Conservation (phyloP, 2,797 vertebrate species). For the Rhodeus uyekii region DNA sequence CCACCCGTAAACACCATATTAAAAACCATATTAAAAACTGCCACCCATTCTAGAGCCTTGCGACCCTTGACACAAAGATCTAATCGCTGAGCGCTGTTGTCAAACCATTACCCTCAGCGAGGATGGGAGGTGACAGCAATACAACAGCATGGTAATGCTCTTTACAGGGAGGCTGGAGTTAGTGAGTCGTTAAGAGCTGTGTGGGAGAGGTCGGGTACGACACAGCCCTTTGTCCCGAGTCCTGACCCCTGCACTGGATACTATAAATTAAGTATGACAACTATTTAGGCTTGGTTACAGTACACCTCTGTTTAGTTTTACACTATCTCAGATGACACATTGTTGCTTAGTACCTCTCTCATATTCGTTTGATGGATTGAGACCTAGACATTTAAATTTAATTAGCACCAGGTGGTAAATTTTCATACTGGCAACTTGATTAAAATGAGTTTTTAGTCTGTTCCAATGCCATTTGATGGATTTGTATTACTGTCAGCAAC, state of each 20-base stretch:
- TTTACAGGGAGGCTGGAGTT: conserved; percentile 50
- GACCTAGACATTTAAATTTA: background rate
- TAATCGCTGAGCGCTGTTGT: background rate
- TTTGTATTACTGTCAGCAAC: background rate
- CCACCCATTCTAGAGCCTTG: background rate
- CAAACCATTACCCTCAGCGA: background rate
- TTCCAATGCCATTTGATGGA: background rate
- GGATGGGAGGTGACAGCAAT: conserved; percentile 13
- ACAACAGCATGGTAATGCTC: conserved; percentile 40
- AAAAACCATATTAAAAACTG: background rate
- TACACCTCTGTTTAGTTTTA: background rate
- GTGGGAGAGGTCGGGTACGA: conserved; percentile 6
- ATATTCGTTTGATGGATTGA: background rate
- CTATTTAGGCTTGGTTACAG: background rate
- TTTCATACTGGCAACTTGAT: background rate
- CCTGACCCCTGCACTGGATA: conserved; percentile 16
- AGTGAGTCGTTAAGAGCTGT: conserved; percentile 31
- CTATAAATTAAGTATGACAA: conserved; percentile 16
- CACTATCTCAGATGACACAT: background rate
- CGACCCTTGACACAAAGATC: background rate
- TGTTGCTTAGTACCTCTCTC: background rate
- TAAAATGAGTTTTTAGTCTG: background rate
- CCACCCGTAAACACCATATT: background rate
- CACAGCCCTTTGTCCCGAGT: conserved; percentile 3
- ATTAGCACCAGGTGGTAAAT: background rate